Base-by-base conservation (phyloP, 2,888 invertebrate genomes). In the Macrophya alboannulata region DNA sequence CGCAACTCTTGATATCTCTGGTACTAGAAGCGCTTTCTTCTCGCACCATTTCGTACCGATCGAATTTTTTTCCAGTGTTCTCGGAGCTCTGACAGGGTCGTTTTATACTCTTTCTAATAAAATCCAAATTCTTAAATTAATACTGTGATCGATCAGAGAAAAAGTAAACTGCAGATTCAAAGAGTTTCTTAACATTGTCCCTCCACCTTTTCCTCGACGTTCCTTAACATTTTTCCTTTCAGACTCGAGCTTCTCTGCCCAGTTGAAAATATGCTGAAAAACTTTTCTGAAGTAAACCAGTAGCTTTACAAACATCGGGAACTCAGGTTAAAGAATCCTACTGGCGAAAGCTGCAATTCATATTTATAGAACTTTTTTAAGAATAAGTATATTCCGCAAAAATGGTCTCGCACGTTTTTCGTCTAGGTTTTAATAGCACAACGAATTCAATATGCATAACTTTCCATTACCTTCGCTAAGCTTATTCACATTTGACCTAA, bases 31-130 rank as follows among this genome's bases (percentile, higher is more conserved):
- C 31, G 15, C 45, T 74, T 15, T 45, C n/a, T 74, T 43, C 43
- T 25, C 74, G 45, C 74, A 74, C 45, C 74, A 74, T 74, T 74
- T 74, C 43, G 74, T 74, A 45, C 15, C n/a, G 45, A 74, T 74
- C 74, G 45, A 74, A 74, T 74, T 74, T 74, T 74, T 21, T 10
- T 21, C 74, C 10, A n/a, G 25, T 43, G 43, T 74, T 43, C 43
- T 74, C 6, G 17, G 25, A 68, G 37, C 43, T 45, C 4, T 25
- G 31, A 31, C 9, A 25, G 12, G 48, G 8, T 21, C 0, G 10
- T 48, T 74, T 15, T 25, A 48, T 25, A 45, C 21, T 12, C 21
- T 74, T 45, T 45, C 3, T 43, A 12, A 21, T 43, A n/a, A 10
- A 37, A 68, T 68, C 37, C 15, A 37, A 68, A 68, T 37, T 2